These are phyloP conservation scores for Callocephalon fimbriatum DNA, from an alignment of 2,113 vertebrate genomes.

Conservation along the genomic window DNA sequence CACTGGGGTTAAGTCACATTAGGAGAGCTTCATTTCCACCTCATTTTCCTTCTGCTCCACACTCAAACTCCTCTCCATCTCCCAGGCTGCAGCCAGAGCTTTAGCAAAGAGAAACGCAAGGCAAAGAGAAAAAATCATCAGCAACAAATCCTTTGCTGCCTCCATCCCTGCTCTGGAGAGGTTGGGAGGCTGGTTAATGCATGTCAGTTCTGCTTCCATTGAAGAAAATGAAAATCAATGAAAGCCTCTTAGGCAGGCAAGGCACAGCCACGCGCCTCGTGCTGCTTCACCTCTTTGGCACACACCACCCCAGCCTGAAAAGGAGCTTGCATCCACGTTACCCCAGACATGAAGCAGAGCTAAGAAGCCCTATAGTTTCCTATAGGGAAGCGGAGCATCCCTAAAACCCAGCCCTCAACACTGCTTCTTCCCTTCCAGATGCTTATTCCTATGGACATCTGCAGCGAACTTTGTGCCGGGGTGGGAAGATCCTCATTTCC, in stretches of 20 bases:
- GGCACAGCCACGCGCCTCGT: neutral
- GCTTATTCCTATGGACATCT: neutral
- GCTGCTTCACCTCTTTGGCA: neutral
- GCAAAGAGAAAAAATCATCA: neutral
- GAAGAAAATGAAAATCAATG: conserved; percentile 77
- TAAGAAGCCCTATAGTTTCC: neutral
- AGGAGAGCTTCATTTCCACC: neutral
- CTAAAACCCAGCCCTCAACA: neutral
- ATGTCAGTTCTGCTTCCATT: conserved; percentile 62
- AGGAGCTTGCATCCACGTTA: neutral
- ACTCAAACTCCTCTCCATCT: neutral
- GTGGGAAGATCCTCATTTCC: neutral
- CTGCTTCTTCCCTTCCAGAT: neutral
- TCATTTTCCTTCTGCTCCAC: fast-evolving
- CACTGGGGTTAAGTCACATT: neutral
- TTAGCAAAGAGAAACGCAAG: neutral
- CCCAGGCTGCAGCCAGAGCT: neutral
- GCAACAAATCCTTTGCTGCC: neutral
- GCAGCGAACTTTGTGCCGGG: neutral
- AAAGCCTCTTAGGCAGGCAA: conserved; percentile 63
- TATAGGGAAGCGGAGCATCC: neutral
- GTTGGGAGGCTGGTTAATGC: conserved; percentile 52
- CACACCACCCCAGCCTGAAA: neutral
- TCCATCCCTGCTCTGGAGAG: neutral
- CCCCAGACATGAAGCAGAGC: neutral